Base-by-base conservation (phyloP, 2,888 invertebrate genomes). In the Cryptus viduatorius region DNA sequence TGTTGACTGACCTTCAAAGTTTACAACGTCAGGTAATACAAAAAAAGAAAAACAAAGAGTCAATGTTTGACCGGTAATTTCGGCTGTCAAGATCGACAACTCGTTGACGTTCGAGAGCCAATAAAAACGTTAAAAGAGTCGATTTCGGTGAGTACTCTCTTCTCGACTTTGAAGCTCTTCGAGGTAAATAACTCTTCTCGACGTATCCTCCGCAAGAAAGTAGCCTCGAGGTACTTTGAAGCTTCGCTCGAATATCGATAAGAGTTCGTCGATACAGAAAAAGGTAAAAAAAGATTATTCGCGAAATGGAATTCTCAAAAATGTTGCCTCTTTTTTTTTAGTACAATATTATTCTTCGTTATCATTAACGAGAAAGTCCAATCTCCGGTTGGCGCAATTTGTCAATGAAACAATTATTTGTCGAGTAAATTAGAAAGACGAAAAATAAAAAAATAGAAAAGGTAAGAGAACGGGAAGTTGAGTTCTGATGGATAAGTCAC, bases 81-180 rank as follows among this genome's bases (percentile, higher is more conserved):
- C 59, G 16, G n/a, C 56, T 31, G 53, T 14, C 37, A 31, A 12
- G 71, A 77, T 78, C 83, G 12, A 84, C 83, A 83, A 83, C 75
- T 81, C 80, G 84, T 87, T 77, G 85, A 87, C 85, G 82, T 75
- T 61, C 59, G 50, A 83, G 83, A 78, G 64, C 79, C 86, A 85
- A 89, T 89, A 89, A 88, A 87, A 82, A 64, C 31, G 69, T 56
- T 64, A 65, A 42, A 76, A 71, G 79, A 71, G 24, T 61, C 44
- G 65, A 77, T 76, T 31, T 50, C 50, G 48, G 65, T 12, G 71
- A 71, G 48, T 42, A 61, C 24, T 56, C 37, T 29, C 37, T 37
- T 16, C 50, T 73, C 53, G 68, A 59, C 65, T 31, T 65, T 65
- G 46, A 72, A 75, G 83, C 65, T 7, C 71, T 80, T 69, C 78